Percentiles rank a stretch among this genome's conserved stretches.
Conservation (phyloP, 2,797 vertebrate genomes). For the Mycteria americana region DNA sequence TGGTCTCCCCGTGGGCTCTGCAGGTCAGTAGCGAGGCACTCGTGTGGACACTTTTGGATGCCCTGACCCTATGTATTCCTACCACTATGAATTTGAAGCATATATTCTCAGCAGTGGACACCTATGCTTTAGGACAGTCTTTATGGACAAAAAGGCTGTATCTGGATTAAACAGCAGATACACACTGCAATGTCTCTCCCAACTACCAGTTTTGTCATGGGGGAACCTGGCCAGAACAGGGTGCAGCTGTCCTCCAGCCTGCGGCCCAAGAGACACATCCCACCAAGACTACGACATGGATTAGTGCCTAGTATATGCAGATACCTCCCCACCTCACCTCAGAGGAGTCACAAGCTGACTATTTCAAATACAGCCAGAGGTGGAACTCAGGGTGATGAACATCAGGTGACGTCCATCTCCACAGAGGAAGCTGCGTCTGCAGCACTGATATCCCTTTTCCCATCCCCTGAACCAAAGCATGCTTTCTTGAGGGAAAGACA, state of each 20-base stretch:
- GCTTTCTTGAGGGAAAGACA: background rate
- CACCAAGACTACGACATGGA: rapidly evolving
- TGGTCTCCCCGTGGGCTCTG: background rate
- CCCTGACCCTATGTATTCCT: background rate
- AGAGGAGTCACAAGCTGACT: background rate
- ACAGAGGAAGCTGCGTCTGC: rapidly evolving
- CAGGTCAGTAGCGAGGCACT: rapidly evolving
- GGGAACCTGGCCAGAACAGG: background rate
- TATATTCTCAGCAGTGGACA: rapidly evolving
- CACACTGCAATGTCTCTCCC: background rate
- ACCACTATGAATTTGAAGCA: rapidly evolving
- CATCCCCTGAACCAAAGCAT: background rate
- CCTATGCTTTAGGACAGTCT: background rate
- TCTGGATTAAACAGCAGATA: background rate
- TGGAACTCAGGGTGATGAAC: background rate
- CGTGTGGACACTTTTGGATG: rapidly evolving
- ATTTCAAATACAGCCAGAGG: background rate
- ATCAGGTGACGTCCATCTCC: rapidly evolving
- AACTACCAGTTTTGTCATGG: rapidly evolving
- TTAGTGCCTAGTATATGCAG: rapidly evolving
- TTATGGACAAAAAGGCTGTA: background rate
- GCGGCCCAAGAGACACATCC: background rate
- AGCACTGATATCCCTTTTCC: rapidly evolving
- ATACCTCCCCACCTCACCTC: background rate
- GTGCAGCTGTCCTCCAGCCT: background rate